Conservation (phyloP, 2,888 invertebrate genomes). For the Macrosiphum euphorbiae region DNA sequence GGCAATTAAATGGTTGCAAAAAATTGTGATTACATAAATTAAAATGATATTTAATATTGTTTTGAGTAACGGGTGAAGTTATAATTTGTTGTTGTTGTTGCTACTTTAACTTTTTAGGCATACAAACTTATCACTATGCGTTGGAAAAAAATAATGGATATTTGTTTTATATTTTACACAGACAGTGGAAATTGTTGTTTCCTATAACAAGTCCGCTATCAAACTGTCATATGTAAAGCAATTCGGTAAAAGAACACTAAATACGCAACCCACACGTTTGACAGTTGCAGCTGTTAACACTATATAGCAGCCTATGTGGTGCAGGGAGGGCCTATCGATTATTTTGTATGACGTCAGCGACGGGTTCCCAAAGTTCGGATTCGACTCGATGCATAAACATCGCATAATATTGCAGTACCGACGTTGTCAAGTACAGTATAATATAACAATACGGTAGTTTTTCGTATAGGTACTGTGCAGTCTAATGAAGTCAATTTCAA, state of each 20-base stretch:
- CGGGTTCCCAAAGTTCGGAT: conserved; percentile 56
- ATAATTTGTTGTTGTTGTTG: neutral
- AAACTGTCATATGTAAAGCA: neutral
- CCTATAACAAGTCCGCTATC: neutral
- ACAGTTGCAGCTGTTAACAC: conserved; percentile 49
- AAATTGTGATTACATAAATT: neutral
- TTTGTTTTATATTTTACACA: neutral
- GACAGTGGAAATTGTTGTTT: neutral
- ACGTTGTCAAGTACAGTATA: neutral
- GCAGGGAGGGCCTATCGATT: conserved; percentile 52
- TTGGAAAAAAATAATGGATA: neutral
- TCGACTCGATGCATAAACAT: neutral
- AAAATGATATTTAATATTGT: neutral
- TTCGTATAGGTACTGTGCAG: too few relatives aligned
- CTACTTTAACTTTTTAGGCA: neutral
- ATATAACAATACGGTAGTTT: neutral
- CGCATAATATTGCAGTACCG: neutral
- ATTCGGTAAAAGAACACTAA: neutral
- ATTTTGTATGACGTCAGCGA: conserved; percentile 44
- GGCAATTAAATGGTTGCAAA: neutral
- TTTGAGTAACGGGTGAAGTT: neutral
- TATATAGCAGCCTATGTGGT: neutral
- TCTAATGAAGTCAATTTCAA: neutral
- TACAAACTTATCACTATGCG: neutral
- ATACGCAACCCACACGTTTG: conserved; percentile 26